Conservation (phyloP, 2,888 invertebrate genomes). For the Lysandra coridon region DNA sequence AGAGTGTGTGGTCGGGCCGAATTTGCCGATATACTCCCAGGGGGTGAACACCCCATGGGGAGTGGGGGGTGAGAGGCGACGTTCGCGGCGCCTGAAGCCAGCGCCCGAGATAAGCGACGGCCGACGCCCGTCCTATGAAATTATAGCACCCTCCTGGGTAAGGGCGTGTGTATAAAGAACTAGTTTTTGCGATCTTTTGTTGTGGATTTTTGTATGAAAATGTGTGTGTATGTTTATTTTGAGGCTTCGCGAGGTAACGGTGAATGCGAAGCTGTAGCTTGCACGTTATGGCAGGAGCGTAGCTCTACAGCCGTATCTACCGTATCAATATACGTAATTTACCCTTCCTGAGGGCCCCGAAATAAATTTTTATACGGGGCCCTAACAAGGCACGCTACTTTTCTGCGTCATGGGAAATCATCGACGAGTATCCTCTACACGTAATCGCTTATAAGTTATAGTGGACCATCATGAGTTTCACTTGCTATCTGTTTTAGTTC, state of each 20-base stretch:
- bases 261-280: too few species aligned
- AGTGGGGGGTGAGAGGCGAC: conserved; percentile 55
- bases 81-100: conserved; percentile 71
- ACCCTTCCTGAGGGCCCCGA: too few species aligned
- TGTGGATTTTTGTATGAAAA: background rate
- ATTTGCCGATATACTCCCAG: conserved; percentile 23
- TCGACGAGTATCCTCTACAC: too few species aligned
- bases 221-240: background rate
- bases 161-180: conserved; percentile 41
- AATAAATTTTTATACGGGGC: too few species aligned
- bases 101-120: conserved; percentile 74
- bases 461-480: too few species aligned
- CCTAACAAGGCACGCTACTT: too few species aligned
- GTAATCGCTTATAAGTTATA: too few species aligned
- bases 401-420: too few species aligned
- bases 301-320: too few species aligned
- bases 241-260: background rate
- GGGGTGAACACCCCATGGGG: conserved; percentile 16
- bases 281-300: too few species aligned
- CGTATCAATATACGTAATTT: too few species aligned
- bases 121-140: conserved; percentile 77
- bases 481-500: too few species aligned
- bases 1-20: conserved; percentile 32
- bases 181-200: background rate
- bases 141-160: conserved; percentile 67